A percentile compares a stretch with the other conserved stretches of the same genome.
phyloP scores from a whole-genome alignment of 2,797 vertebrate genomes.

The Eulemur rubriventer region DNA sequence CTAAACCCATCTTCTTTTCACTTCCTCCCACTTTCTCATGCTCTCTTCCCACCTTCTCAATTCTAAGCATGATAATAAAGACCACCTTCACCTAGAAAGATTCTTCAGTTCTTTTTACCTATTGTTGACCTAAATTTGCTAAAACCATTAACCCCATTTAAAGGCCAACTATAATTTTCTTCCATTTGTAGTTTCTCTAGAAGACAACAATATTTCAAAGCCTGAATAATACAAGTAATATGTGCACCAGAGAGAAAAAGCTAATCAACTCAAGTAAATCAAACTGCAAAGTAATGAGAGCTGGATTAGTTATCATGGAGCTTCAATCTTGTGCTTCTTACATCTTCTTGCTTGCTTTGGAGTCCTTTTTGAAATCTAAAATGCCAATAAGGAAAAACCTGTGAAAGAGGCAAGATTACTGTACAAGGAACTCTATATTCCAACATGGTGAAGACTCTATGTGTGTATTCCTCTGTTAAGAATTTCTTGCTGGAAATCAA shows the following conservation, averaged over 20 bases:
- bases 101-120: background rate
- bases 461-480: background rate
- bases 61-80: background rate
- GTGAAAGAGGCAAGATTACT: background rate
- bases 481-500: background rate
- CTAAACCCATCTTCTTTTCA: background rate
- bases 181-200: slow-evolving; percentile 42
- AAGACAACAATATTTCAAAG: background rate
- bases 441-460: background rate
- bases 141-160: background rate
- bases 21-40: fast-evolving
- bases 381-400: slow-evolving; percentile 38
- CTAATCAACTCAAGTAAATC: background rate
- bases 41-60: background rate
- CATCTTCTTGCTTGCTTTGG: background rate
- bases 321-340: slow-evolving; percentile 29
- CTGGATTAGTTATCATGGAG: background rate
- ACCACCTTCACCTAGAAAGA: background rate
- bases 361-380: slow-evolving; percentile 59
- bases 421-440: background rate
- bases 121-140: background rate
- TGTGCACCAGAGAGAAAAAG: background rate
- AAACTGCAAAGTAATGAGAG: background rate
- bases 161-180: slow-evolving; percentile 42
- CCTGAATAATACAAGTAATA: background rate